phyloP scores from a whole-genome alignment of 2,113 vertebrate genomes.

The Marmota flaviventris region DNA sequence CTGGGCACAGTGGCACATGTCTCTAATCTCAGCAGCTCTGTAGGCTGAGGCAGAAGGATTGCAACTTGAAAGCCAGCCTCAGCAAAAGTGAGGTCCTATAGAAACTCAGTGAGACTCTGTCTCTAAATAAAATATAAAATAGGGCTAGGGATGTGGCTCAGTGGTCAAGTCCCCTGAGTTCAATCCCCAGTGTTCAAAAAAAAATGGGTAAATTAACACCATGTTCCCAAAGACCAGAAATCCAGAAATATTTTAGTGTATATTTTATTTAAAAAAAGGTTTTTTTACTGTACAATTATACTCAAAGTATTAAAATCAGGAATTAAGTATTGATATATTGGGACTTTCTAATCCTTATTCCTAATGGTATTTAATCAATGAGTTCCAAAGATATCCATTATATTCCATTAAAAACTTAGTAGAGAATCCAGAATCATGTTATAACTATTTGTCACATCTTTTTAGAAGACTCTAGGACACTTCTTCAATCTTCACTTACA shows the following conservation, averaged over 20 bases:
- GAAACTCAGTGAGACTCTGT: too few species aligned
- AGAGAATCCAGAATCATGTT: neutral
- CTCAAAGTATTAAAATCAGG: neutral
- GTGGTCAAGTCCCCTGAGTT: too few species aligned
- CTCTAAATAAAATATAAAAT: too few species aligned
- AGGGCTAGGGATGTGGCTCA: too few species aligned
- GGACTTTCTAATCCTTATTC: neutral
- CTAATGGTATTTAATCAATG: neutral
- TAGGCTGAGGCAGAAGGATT: too few species aligned
- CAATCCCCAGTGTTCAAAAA: too few species aligned
- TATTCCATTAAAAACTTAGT: neutral
- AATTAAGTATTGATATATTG: neutral
- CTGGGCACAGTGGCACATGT: too few species aligned
- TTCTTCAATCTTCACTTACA: neutral
- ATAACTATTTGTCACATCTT: neutral
- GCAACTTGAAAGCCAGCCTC: too few species aligned
- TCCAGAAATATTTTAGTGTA: neutral
- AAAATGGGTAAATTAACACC: neutral
- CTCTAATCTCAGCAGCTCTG: too few species aligned
- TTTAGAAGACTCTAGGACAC: neutral
- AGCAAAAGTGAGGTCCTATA: too few species aligned
- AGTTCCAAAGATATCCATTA: neutral
- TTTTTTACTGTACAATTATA: neutral
- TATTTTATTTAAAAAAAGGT: neutral
- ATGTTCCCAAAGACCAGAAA: too few species aligned